These are phyloP conservation scores for Serripes groenlandicus DNA, from an alignment of 2,888 invertebrate species.

Conservation along the genomic window DNA sequence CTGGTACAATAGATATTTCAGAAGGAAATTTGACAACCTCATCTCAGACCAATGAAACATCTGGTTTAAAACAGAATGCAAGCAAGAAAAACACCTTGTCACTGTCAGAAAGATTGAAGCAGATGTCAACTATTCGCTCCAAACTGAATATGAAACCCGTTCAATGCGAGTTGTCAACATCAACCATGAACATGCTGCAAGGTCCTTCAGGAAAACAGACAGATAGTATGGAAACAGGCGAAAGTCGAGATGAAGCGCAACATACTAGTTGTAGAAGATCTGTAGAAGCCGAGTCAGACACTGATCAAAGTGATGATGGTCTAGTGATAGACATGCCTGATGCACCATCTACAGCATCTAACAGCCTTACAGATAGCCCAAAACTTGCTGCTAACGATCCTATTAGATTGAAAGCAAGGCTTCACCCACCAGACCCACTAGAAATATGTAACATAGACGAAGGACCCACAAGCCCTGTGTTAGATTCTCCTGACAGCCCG, in stretches of 20 bases:
- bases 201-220: not conserved
- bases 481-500: not conserved
- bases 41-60: too few species aligned
- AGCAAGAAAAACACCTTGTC: conserved; percentile 13
- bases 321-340: conserved; percentile 55
- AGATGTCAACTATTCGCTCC: conserved; percentile 42
- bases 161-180: not conserved
- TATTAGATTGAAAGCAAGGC: too few species aligned
- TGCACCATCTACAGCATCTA: not conserved
- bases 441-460: not conserved
- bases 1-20: not conserved
- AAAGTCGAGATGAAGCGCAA: not conserved
- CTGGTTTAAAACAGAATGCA: not conserved
- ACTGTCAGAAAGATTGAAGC: conserved; percentile 42
- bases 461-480: conserved; percentile 16
- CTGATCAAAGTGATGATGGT: conserved; percentile 43
- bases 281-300: conserved; percentile 22
- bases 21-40: not conserved
- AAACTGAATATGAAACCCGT: conserved; percentile 25
- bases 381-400: too few species aligned
- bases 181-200: not conserved
- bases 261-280: not conserved
- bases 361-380: not conserved
- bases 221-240: not conserved
- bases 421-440: not conserved